Percentiles rank a stretch among this genome's conserved stretches.
These are phyloP conservation scores for Euleptes europaea DNA, from an alignment of 2,113 vertebrate genomes.

Conservation along the genomic window DNA sequence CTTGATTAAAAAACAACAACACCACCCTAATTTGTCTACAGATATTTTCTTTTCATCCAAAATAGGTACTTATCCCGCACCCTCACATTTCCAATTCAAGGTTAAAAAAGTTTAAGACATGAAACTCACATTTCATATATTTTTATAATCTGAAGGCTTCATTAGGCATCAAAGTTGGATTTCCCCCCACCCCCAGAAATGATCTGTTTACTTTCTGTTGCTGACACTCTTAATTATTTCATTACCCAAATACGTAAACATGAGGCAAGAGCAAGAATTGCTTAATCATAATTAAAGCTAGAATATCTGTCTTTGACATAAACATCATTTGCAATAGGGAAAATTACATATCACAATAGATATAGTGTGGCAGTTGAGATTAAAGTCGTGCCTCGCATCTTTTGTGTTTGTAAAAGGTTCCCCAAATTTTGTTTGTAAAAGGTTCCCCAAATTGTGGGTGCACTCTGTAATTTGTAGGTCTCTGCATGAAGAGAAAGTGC, in stretches of 20 bases:
- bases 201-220: background rate
- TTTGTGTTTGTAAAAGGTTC: background rate
- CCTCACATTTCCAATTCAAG: background rate
- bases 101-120: background rate
- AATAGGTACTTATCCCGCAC: background rate
- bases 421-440: background rate
- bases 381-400: constrained; percentile 6
- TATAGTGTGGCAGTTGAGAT: background rate
- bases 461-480: constrained; percentile 7
- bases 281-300: background rate
- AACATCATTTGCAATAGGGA: background rate
- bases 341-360: background rate
- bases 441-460: background rate
- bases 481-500: constrained; percentile 1
- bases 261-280: fast-evolving
- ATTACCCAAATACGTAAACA: background rate
- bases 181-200: fast-evolving
- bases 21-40: background rate
- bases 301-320: fast-evolving
- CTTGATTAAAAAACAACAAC: background rate
- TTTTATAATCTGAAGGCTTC: background rate
- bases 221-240: background rate
- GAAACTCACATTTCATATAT: fast-evolving
- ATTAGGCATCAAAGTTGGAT: background rate
- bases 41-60: background rate